Conservation (phyloP, 2,888 invertebrate species). For the Prosapia bicincta region DNA sequence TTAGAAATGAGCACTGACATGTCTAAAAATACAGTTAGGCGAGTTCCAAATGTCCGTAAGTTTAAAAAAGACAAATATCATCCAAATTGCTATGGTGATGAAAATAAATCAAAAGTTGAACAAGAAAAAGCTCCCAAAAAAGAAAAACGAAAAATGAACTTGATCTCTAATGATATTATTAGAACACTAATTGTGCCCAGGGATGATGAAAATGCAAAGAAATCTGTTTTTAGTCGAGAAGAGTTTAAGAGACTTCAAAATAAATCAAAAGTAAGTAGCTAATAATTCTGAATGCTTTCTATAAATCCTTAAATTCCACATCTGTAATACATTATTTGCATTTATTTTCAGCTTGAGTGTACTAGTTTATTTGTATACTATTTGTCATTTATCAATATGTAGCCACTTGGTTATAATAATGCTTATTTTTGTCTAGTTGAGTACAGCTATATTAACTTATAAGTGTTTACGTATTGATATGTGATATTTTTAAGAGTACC, state of each 20-base stretch:
- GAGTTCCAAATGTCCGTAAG: slow-evolving; percentile 10
- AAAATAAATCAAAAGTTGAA: slow-evolving; percentile 6
- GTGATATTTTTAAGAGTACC: no score
- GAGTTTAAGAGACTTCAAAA: slow-evolving; percentile 59
- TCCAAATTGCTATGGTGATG: slow-evolving; percentile 9
- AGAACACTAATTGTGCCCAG: slow-evolving; percentile 12
- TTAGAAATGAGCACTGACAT: neutral
- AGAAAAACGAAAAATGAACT: neutral
- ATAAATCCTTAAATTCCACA: no score
- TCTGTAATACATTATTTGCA: no score
- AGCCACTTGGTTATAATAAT: no score
- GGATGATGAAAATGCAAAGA: slow-evolving; percentile 4
- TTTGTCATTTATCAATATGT: no score
- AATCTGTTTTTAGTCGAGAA: slow-evolving; percentile 39
- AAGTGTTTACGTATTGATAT: no score
- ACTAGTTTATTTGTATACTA: no score
- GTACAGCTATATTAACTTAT: no score
- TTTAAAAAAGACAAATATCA: slow-evolving; percentile 21
- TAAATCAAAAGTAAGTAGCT: slow-evolving; percentile 56
- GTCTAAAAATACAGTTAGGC: neutral
- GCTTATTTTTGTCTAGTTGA: no score
- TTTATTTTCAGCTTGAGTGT: no score
- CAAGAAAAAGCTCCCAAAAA: slow-evolving; percentile 1
- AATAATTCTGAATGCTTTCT: no score
- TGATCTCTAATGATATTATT: slow-evolving; percentile 15